A percentile compares a stretch with the other conserved stretches of the same genome.
These are phyloP conservation scores for Scyliorhinus canicula DNA, from an alignment of 2,797 vertebrate species.

Conservation along the genomic window DNA sequence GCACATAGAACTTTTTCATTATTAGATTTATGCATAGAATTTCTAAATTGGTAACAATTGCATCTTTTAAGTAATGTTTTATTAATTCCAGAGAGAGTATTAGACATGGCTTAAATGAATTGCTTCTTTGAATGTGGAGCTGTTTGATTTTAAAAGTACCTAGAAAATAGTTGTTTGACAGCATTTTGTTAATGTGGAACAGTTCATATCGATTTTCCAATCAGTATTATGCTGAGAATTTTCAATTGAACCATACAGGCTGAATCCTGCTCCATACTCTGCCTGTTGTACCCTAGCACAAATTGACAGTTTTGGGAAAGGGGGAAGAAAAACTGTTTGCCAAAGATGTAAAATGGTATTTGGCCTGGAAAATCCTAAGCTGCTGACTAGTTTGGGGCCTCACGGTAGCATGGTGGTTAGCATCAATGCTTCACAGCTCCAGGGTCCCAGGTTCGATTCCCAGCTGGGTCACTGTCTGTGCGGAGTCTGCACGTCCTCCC, in stretches of 20 bases:
- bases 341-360: not conserved
- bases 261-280: not conserved
- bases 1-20: too few relatives aligned
- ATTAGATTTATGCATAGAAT: too few relatives aligned
- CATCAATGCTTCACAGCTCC: too few relatives aligned
- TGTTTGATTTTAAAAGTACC: too few relatives aligned
- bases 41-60: too few relatives aligned
- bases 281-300: not conserved
- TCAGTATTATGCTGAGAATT: not conserved
- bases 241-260: not conserved
- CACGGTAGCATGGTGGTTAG: too few relatives aligned
- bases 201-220: not conserved
- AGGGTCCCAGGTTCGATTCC: too few relatives aligned
- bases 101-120: not conserved
- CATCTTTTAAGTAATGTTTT: too few relatives aligned
- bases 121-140: not conserved
- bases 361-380: not conserved
- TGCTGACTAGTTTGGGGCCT: too few relatives aligned
- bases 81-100: too few relatives aligned
- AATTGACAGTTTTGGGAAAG: not conserved
- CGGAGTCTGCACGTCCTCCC: too few relatives aligned
- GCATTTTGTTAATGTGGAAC: not conserved
- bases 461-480: too few relatives aligned
- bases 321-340: not conserved
- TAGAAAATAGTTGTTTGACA: not conserved